Percentiles rank a stretch among this genome's conserved stretches.
phyloP scores from a whole-genome alignment of 2,888 invertebrate genomes.

The Lochmaea crataegi region DNA sequence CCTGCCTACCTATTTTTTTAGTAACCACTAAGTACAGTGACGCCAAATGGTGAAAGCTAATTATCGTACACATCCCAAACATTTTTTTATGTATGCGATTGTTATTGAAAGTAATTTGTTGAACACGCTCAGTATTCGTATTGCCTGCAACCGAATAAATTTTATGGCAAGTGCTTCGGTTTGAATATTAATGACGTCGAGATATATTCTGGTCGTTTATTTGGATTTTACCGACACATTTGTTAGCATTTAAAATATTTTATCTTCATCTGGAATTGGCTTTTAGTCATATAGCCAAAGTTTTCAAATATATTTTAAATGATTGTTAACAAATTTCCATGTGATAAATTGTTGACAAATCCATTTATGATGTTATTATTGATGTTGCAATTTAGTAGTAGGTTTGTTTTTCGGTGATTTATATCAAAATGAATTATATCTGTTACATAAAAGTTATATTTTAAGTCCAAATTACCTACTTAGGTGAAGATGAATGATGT shows the following conservation, averaged over 20 bases:
- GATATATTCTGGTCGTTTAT: slow-evolving; percentile 6
- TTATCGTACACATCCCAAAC: too few relatives aligned
- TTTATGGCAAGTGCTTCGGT: neutral
- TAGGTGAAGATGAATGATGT: too few relatives aligned
- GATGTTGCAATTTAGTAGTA: too few relatives aligned
- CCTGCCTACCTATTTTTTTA: too few relatives aligned
- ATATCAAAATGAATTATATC: too few relatives aligned
- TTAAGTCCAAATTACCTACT: too few relatives aligned
- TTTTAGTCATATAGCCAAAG: neutral
- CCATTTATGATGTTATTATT: too few relatives aligned
- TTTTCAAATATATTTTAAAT: neutral
- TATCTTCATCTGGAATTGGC: neutral
- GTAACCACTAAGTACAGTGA: too few relatives aligned
- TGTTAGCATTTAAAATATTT: neutral
- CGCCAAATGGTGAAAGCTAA: too few relatives aligned
- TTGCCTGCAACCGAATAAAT: neutral
- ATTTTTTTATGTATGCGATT: neutral
- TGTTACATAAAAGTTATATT: too few relatives aligned
- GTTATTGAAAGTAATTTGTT: neutral
- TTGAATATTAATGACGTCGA: neutral
- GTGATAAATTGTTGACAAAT: too few relatives aligned
- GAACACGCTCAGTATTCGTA: neutral
- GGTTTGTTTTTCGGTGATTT: too few relatives aligned
- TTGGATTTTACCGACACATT: slow-evolving; percentile 2
- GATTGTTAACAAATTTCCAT: neutral